phyloP scores from a whole-genome alignment of 1,140 invertebrate species.

The Lethrus apterus region DNA sequence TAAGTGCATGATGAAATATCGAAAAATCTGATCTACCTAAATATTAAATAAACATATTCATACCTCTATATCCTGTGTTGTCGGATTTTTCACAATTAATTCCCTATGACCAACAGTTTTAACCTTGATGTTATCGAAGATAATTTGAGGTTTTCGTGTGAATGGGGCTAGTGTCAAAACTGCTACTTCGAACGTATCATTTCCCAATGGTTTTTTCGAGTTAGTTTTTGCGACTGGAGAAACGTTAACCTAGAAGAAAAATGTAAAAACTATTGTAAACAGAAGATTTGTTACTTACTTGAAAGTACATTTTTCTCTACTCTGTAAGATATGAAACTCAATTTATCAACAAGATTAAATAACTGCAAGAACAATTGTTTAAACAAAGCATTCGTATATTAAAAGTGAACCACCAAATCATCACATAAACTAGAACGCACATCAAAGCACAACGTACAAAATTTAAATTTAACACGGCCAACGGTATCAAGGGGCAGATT shows the following conservation, averaged over 20 bases:
- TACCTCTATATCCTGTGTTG: conserved; percentile 46
- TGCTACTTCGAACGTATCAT: conserved; percentile 37
- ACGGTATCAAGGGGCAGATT: no score
- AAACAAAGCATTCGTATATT: no score
- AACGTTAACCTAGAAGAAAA: conserved; percentile 13
- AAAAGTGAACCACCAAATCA: no score
- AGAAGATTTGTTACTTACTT: conserved; percentile 28
- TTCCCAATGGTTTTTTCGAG: conserved; percentile 35
- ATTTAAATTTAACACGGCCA: no score
- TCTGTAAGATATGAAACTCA: no score
- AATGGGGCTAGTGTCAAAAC: conserved; percentile 53
- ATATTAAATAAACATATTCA: not conserved
- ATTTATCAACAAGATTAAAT: no score
- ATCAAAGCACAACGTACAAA: no score
- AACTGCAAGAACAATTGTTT: no score
- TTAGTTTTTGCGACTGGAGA: conserved; percentile 40
- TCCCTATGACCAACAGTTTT: conserved; percentile 44
- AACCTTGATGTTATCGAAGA: conserved; percentile 55
- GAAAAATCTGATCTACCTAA: no score
- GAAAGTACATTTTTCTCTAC: conserved; percentile 38
- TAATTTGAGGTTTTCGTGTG: conserved; percentile 51
- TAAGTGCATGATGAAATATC: no score
- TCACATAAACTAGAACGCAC: no score
- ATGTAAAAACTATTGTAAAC: conserved; percentile 18
- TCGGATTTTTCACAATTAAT: conserved; percentile 52